Conservation (phyloP, 1,140 invertebrate genomes). For the Sinonovacula constricta region DNA sequence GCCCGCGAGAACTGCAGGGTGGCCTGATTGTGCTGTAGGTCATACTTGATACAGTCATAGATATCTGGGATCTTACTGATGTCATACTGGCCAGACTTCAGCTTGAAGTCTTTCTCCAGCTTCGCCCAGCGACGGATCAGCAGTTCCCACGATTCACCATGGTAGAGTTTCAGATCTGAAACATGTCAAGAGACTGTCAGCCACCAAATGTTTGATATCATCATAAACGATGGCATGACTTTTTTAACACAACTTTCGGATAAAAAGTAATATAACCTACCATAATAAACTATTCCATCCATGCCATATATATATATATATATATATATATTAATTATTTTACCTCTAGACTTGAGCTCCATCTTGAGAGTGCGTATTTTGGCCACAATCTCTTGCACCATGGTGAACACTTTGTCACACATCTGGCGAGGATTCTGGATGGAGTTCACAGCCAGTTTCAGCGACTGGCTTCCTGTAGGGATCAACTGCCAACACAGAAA, state of each 20-base stretch:
- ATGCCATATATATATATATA: too few species aligned
- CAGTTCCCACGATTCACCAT: conserved; percentile 99
- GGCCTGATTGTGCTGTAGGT: conserved; percentile 98
- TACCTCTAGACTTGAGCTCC: conserved; percentile 75
- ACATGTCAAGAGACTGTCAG: too few species aligned
- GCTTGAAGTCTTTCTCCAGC: conserved; percentile 98
- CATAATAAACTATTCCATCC: too few species aligned
- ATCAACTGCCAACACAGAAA: conserved; percentile 64
- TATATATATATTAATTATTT: too few species aligned
- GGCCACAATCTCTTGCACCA: conserved; percentile 91
- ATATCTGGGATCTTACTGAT: conserved; percentile 99
- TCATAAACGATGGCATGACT: too few species aligned
- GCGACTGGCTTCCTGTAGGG: conserved; percentile 81
- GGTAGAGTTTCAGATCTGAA: conserved; percentile 86
- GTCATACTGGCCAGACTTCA: conserved; percentile 93
- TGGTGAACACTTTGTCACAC: conserved; percentile 91
- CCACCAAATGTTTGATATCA: too few species aligned
- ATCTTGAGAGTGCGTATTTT: conserved; percentile 86
- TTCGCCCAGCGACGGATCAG: conserved; percentile 99
- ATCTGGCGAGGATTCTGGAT: conserved; percentile 97
- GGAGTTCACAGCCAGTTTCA: conserved; percentile 90
- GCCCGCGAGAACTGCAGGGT: conserved; percentile 95
- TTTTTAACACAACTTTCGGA: too few species aligned
- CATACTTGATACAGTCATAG: conserved; percentile 99
- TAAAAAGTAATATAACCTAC: too few species aligned